A percentile compares a stretch with the other conserved stretches of the same genome.
Conservation (phyloP, 2,888 invertebrate genomes). For the Ormyrus nitidulus region DNA sequence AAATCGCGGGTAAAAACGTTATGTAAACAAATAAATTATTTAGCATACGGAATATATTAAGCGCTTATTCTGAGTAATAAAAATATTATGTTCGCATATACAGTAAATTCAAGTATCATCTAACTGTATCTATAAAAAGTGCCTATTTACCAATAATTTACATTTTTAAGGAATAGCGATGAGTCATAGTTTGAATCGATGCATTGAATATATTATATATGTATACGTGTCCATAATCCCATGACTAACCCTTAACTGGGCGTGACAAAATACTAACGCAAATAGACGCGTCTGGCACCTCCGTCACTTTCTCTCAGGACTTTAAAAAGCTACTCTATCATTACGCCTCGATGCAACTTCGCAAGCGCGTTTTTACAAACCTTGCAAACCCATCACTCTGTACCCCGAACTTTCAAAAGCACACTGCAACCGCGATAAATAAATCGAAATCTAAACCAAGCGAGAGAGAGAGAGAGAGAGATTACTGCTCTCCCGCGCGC, state of each 20-base stretch:
- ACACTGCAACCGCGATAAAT: too few species aligned
- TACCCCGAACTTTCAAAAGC: too few species aligned
- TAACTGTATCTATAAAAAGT: too few species aligned
- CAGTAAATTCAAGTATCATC: too few species aligned
- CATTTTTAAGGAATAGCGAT: constrained; percentile 12
- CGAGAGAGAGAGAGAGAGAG: too few species aligned
- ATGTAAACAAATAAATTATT: too few species aligned
- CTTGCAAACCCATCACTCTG: constrained; percentile 2
- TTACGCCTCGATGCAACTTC: constrained; percentile 16
- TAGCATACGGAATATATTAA: too few species aligned
- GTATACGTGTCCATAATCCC: constrained; percentile 15
- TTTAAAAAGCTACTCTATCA: constrained; percentile 29
- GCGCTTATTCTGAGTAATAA: too few species aligned
- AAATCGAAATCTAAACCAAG: too few species aligned
- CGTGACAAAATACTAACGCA: constrained; percentile 53
- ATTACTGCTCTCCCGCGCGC: background rate
- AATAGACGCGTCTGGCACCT: constrained; percentile 44
- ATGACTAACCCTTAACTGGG: constrained; percentile 54
- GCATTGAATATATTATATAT: constrained; percentile 9
- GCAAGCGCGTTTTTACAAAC: constrained; percentile 5
- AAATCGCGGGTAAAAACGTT: too few species aligned
- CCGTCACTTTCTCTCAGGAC: constrained; percentile 35
- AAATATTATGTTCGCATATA: too few species aligned
- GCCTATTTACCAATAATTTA: background rate
- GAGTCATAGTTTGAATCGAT: constrained; percentile 28